Evolutionary conservation across 1,140 invertebrate genomes (phyloP), one percentile per base, ranked within the genome.

Genomic region (Heterodera schachtii): DNA sequence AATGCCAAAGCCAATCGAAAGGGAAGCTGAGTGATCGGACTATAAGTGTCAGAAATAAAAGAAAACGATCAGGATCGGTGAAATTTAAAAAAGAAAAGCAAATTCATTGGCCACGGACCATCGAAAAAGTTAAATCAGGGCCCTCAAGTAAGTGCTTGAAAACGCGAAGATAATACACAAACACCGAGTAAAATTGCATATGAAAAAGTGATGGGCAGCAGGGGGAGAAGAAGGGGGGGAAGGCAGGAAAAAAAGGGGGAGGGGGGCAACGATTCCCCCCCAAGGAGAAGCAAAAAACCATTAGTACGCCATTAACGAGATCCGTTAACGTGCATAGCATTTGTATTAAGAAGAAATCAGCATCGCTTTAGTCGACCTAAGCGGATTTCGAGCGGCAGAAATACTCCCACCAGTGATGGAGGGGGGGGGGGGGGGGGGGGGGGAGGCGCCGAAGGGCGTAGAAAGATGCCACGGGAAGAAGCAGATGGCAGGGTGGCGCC

Each of bases 361-460:
- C 57, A 13, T 16, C 16, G 4, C 13, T 19, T 60, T 60, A 60
- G 57, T 60, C 57, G 57, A 60, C 57, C 57, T 60, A 60, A 60
- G 57, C 57, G 57, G 57, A 60, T 60, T 60, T 60, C 57, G 57
- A 60, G 57, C 57, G 57, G 57, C 57, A 60, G 57, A 60, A 60
- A 60, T 60, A 19, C 16, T 60, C 57, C 11, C 57, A 31, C 31
- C 31, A 31, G 31, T 31, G 31, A 13, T 60, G 13, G 57, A 2
- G 13, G 16, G 57, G 16, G 19, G 57, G 19, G 57, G 16, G 19
- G 57, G 19, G 57, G 19, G 16, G 57, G 57, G 19, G 13, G 57
- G 19, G 4, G 57, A 19, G 57, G 57, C 57, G 57, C 57, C 57
- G 57, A 19, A 16, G 57, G 57, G 57, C 11, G 16, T 5, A 13